phyloP scores from a whole-genome alignment of 2,113 vertebrate species.

The Brienomyrus longianalis region DNA sequence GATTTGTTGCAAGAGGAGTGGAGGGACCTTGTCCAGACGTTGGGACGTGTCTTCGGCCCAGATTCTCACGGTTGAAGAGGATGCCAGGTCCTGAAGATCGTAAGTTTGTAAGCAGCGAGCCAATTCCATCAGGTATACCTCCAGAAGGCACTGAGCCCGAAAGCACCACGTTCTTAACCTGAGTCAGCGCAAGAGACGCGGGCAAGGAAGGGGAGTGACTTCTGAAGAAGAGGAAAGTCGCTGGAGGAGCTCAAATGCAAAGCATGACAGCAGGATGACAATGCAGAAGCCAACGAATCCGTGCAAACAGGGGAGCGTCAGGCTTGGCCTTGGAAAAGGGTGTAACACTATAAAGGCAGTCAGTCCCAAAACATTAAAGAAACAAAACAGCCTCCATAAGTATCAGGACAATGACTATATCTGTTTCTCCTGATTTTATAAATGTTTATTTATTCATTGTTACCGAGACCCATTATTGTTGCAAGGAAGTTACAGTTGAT shows the following conservation, averaged over 20 bases:
- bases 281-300: neutral
- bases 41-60: slow-evolving; percentile 56
- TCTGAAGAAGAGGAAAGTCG: neutral
- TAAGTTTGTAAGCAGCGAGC: slow-evolving; percentile 34
- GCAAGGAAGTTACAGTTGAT: neutral
- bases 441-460: neutral
- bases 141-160: neutral
- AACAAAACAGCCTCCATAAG: slow-evolving; percentile 7
- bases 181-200: neutral
- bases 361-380: neutral
- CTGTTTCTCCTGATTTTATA: neutral
- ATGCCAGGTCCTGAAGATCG: slow-evolving; percentile 59
- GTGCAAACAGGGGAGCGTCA: neutral
- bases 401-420: neutral
- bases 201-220: neutral
- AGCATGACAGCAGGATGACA: neutral
- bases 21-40: slow-evolving; percentile 56
- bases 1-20: slow-evolving; percentile 23
- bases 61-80: slow-evolving; percentile 60
- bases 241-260: neutral
- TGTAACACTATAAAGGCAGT: neutral
- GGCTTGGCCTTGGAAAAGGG: neutral
- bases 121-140: neutral
- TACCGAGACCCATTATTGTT: neutral
- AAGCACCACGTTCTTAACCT: neutral